These are phyloP conservation scores for Neria commutata DNA, from an alignment of 2,888 invertebrate genomes.

Conservation along the genomic window DNA sequence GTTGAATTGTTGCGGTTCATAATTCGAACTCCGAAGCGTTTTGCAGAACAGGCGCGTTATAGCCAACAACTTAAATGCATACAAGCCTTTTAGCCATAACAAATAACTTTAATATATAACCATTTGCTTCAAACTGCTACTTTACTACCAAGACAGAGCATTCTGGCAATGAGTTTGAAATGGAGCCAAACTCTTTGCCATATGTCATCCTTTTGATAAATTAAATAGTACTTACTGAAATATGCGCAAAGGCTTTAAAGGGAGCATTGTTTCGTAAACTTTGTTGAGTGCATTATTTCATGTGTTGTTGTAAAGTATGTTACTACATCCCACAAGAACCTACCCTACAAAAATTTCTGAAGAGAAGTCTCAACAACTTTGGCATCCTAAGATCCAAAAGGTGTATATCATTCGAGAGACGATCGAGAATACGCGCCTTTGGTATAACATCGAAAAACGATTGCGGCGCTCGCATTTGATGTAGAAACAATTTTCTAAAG, in stretches of 20 bases:
- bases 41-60: neutral
- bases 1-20: too few relatives aligned
- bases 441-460: conserved; percentile 70
- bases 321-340: conserved; percentile 36
- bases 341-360: conserved; percentile 52
- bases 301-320: too few relatives aligned
- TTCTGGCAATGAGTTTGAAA: neutral
- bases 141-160: neutral
- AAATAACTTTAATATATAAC: too few relatives aligned
- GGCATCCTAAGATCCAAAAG: conserved; percentile 65
- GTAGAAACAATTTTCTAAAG: conserved; percentile 63
- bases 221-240: conserved; percentile 17
- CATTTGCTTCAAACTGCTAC: conserved; percentile 35
- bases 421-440: conserved; percentile 68
- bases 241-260: too few relatives aligned
- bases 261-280: conserved; percentile 32
- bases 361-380: conserved; percentile 40
- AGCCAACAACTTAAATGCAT: neutral
- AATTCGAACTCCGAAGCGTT: too few relatives aligned
- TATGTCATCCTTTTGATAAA: neutral
- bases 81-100: neutral
- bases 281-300: too few relatives aligned
- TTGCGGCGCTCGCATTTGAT: conserved; percentile 66
- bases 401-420: conserved; percentile 68
- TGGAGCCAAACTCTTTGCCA: too few relatives aligned